Base-by-base conservation (phyloP, 2,113 vertebrate genomes). In the Xyrauchen texanus region DNA sequence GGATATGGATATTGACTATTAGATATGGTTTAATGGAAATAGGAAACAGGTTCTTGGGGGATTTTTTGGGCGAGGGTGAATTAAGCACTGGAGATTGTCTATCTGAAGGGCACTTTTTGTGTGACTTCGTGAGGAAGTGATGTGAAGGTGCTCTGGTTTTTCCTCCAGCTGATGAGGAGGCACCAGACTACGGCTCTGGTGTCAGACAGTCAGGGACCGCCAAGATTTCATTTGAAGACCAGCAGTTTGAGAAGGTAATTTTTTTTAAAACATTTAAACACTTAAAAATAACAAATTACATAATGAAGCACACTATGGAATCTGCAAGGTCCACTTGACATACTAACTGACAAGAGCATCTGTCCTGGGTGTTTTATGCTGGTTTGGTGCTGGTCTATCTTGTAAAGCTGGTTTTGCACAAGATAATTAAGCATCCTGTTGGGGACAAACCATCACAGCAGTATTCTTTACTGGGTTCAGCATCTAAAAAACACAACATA, bases 151-250 rank as follows among this genome's bases (percentile, higher is more conserved):
- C 85, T 86, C 4, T 80, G n/a, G 83, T 89, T 89, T 88, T 90
- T 83, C 76, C 89, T 91, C 47, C 88, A 99, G 97, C 96, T 6
- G 97, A 99, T 4, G 97, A 99, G 86, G 98, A 99, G 90, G 96
- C 96, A 66, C 98, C 98, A 0, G 98, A 99, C 86, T 98, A 98
- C 0, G 98, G 96, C 70, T 98, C 96, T 0, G 97, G 96, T 0
- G 96, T 99, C 68, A 90, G 97, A 71, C 97, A 99, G 77, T 99
- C 96, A 0, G 96, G 97, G 73, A 98, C 94, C 0, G 98, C 97
- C 84, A 98, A 96, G 81, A 98, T 99, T 85, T 97, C 97, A 51
- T 99, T 99, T 4, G 97, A 98, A 0, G 97, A 99, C 82, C 96
- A 98, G 87, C 96, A 98, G 76, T 98, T 98, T 71, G 96, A 98